Evolutionary conservation across 2,797 vertebrate species (phyloP).

Genomic region (Adelosebastes latens): DNA sequence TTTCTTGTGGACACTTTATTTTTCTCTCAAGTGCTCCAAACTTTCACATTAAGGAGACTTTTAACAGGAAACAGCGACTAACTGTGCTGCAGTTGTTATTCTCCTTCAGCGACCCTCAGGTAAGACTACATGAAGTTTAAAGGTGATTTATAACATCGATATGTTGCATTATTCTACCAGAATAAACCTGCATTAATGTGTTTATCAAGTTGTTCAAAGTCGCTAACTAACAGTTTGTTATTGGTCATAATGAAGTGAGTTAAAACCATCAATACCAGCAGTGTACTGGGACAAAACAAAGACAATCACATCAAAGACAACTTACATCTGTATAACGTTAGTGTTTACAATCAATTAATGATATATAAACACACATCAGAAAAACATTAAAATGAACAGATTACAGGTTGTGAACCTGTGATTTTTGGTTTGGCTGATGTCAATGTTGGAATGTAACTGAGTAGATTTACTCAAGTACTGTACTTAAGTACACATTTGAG

Average conservation of each 20-base stretch:
- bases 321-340: not conserved
- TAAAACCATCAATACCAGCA: not conserved
- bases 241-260: not conserved
- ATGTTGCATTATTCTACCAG: accelerated
- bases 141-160: not conserved
- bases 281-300: not conserved
- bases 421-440: not conserved
- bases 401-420: not conserved
- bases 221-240: not conserved
- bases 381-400: not conserved
- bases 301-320: not conserved
- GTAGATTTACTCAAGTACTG: not conserved
- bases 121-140: conserved; percentile 33
- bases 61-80: conserved; percentile 26
- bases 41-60: not conserved
- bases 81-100: not conserved
- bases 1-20: not conserved
- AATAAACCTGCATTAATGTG: not conserved
- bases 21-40: not conserved
- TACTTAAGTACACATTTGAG: not conserved
- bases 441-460: not conserved
- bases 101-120: conserved; percentile 47
- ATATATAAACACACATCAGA: not conserved
- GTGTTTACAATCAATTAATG: not conserved
- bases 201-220: not conserved